Evolutionary conservation across 2,113 vertebrate species (phyloP), one percentile per base, ranked within the genome.

Genomic region (Malaclemys terrapin): DNA sequence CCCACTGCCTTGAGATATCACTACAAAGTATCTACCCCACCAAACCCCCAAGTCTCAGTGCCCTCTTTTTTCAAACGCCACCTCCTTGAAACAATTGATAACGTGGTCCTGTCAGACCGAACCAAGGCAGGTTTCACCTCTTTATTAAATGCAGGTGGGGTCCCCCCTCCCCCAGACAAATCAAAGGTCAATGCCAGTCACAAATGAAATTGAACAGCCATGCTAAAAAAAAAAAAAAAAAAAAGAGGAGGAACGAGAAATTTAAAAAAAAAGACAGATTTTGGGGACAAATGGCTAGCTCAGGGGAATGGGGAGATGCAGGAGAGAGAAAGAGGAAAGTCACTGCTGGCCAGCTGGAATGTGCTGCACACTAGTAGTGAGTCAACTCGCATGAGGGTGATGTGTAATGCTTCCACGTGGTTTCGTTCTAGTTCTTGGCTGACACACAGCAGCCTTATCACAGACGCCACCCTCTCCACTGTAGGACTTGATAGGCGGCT

Each of bases 251-350:
- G 12, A 6, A 17, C 22, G 8, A 69, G 2, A 12, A 11, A 16
- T 50, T 50, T 12, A 3, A 3, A 9, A 54, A 69, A 14, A 29
- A 78, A 29, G 0, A 62, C 27, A 9, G 10, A 35, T 6, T 80
- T 54, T 49, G 65, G 65, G 19, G 35, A 38, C n/a, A 38, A 16
- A 62, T 2, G 1, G 57, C 82, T 42, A 8, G 52, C 49, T 53
- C 72, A 49, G 5, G 1, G 3, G 49, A 47, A 45, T 16, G 4
- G 6, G 25, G 4, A 52, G 76, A n/a, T 52, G 16, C 10, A 1
- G 3, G 45, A 49, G 25, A 81, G 3, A 83, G 35, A 57, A 75
- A 11, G 2, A 75, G 9, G 0, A 42, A 47, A 75, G 22, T 1
- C 57, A 22, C n/a, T 19, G 31, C 25, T 59, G 49, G 20, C 27